phyloP scores from a whole-genome alignment of 2,113 vertebrate species.

The Seriola quinqueradiata region DNA sequence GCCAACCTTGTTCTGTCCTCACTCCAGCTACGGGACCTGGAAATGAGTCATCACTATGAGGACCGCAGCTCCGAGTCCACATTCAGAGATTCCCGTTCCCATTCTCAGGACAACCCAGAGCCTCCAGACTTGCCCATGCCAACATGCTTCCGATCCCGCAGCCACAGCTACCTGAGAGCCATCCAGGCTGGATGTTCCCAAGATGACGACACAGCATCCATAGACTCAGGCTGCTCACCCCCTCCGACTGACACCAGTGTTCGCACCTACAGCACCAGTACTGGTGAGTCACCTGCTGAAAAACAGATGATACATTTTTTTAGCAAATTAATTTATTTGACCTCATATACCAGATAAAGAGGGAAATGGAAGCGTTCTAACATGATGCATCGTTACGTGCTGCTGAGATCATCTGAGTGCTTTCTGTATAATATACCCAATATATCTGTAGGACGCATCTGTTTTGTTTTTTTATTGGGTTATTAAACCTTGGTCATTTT shows the following conservation, averaged over 20 bases:
- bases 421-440: not conserved
- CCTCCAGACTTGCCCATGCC: constrained; percentile 93
- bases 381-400: not conserved
- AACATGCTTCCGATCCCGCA: constrained; percentile 97
- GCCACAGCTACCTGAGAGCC: constrained; percentile 99
- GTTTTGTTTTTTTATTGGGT: not conserved
- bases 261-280: constrained; percentile 93
- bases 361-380: not conserved
- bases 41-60: constrained; percentile 92
- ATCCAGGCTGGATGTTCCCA: constrained; percentile 99
- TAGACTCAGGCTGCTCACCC: constrained; percentile 95
- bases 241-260: constrained; percentile 91
- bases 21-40: constrained; percentile 89
- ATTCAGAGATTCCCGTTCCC: constrained; percentile 89
- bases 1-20: constrained; percentile 18
- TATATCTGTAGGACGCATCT: not conserved
- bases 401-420: not conserved
- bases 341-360: not conserved
- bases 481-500: not conserved
- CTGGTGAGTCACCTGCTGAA: constrained; percentile 86
- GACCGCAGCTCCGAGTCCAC: constrained; percentile 90
- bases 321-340: not conserved
- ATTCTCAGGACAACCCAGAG: constrained; percentile 88
- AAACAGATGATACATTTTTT: constrained; percentile 4
- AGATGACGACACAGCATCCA: constrained; percentile 93